phyloP scores from a whole-genome alignment of 2,113 vertebrate genomes.

The Eidolon helvum region DNA sequence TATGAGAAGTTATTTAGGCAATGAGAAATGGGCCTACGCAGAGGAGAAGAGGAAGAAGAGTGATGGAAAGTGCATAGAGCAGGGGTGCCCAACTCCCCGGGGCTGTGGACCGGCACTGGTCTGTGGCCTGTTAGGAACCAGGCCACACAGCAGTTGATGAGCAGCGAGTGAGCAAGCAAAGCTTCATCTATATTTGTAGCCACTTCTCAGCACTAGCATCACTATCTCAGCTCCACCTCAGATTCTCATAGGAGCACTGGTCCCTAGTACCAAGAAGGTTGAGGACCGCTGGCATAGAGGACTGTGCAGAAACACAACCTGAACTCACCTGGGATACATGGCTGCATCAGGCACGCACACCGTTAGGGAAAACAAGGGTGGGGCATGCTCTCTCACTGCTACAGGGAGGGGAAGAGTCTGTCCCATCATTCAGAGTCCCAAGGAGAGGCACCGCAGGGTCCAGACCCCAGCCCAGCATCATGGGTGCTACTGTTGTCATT shows the following conservation, averaged over 20 bases:
- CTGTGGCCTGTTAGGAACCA: no score
- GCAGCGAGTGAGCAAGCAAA: no score
- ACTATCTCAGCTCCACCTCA: no score
- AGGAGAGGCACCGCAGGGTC: accelerated
- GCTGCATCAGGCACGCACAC: neutral
- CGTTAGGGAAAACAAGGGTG: neutral
- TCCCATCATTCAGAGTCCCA: neutral
- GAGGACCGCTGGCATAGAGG: neutral
- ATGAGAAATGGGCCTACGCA: neutral
- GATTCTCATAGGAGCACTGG: no score
- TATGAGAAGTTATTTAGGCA: neutral
- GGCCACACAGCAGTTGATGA: no score
- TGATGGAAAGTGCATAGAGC: neutral
- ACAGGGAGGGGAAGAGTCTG: neutral
- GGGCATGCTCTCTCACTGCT: accelerated
- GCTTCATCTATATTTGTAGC: no score
- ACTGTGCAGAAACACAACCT: neutral
- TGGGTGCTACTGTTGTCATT: neutral
- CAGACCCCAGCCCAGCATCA: no score
- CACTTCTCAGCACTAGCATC: no score
- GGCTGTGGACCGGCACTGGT: no score
- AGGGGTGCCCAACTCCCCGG: no score
- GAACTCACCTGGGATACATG: neutral
- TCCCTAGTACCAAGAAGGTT: no score
- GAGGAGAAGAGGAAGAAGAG: neutral